phyloP scores from a whole-genome alignment of 2,797 vertebrate genomes.

The Ceryle rudis region DNA sequence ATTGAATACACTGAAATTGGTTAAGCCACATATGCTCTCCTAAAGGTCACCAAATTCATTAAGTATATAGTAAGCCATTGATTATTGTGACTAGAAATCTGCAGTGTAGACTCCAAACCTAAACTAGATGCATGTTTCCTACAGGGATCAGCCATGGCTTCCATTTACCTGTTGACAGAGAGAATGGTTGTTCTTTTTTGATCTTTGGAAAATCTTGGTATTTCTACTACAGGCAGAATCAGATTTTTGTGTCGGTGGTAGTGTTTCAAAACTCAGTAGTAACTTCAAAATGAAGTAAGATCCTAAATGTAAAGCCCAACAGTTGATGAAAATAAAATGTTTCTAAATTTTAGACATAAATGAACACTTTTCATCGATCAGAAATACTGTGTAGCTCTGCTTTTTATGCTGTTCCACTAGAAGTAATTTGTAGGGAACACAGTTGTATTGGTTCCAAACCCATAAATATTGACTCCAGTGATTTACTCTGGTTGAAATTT shows the following conservation, averaged over 20 bases:
- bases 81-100: conserved; percentile 73
- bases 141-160: background rate
- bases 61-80: conserved; percentile 82
- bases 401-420: background rate
- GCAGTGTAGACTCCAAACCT: conserved; percentile 2
- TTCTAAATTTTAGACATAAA: background rate
- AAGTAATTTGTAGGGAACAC: background rate
- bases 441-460: background rate
- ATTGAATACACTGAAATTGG: conserved; percentile 86
- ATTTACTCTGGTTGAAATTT: background rate
- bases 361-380: background rate
- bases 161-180: conserved; percentile 52
- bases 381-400: background rate
- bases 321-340: background rate
- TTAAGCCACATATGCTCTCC: conserved; percentile 84
- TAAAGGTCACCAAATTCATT: conserved; percentile 89
- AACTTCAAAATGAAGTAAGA: background rate
- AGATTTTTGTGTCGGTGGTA: conserved; percentile 43
- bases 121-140: background rate
- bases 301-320: background rate
- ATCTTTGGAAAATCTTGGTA: background rate
- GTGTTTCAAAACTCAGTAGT: background rate
- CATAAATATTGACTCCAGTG: background rate
- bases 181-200: background rate
- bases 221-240: conserved; percentile 55